Base-by-base conservation (phyloP, 2,888 invertebrate genomes). In the Habrosyne pyritoides region DNA sequence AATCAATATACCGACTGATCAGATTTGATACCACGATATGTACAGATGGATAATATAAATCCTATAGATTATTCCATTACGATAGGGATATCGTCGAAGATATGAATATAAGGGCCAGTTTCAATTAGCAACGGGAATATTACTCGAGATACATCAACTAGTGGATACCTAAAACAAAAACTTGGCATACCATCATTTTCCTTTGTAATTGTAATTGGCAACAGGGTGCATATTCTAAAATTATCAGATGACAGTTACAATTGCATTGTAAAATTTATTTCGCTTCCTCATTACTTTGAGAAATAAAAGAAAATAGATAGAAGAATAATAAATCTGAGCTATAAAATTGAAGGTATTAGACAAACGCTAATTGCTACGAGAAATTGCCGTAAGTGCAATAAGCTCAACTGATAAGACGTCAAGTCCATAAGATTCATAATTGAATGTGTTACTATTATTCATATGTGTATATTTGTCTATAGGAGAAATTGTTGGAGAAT, bases 121-220 rank as follows among this genome's bases (percentile, higher is more conserved):
- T 49, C 49, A 49, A 49, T 49, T 28, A 49, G 18, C 18, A 2
- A 30, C 26, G 26, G 12, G 10, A 18, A 28, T 1, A 28, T 18
- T 10, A 14, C 14, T 0, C 14, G 48, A 36, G 42, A 51, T 46
- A 21, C 10, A 50, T 21, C 28, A 53, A 47, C 26, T 52, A 57
- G 18, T 8, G 42, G 18, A 42, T 42, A 7, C 8, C 42, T 56
- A 28, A 60, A 60, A 59, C 58, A 64, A 60, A 65, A 63, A 61
- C 57, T 74, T 75, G 73, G 74, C 65, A 65, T 66, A 57, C 52
- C 36, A 54, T 59, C 49, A 51, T 53, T 64, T 70, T 67, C 63
- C 54, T 63, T 56, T 58, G 60, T 58, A 54, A 67, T 72, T 74
- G 67, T 59, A 55, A 67, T 72, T 74, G 69, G 64, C 71, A 71